These are phyloP conservation scores for Pachypanchax playfairii DNA, from an alignment of 2,113 vertebrate genomes.

Conservation along the genomic window DNA sequence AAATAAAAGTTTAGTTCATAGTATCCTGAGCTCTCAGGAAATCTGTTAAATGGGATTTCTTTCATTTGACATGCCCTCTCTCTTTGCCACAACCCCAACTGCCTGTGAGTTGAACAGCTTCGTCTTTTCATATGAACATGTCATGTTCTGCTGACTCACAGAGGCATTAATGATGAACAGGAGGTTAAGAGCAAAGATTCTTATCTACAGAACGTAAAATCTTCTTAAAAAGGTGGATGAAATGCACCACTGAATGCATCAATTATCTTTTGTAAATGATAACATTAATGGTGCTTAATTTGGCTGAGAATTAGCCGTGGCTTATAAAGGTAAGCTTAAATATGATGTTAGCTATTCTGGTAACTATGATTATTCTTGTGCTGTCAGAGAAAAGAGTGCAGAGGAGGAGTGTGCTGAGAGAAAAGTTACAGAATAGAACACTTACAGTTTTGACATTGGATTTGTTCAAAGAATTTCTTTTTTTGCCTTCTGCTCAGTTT, in stretches of 20 bases:
- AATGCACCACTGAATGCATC: background rate
- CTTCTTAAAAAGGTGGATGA: background rate
- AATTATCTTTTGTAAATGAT: slow-evolving; percentile 8
- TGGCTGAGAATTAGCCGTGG: background rate
- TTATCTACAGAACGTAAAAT: background rate
- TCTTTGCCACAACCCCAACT: background rate
- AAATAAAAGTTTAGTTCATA: background rate
- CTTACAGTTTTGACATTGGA: too few species aligned
- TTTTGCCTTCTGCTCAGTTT: too few species aligned
- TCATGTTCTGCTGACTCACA: background rate
- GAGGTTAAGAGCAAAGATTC: background rate
- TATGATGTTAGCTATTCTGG: background rate
- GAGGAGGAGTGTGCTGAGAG: background rate
- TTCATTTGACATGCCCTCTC: background rate
- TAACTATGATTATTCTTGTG: background rate
- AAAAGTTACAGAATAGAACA: too few species aligned
- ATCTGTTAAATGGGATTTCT: background rate
- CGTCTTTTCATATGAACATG: background rate
- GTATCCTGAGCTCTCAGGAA: background rate
- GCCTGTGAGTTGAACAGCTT: background rate
- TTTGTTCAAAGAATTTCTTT: too few species aligned
- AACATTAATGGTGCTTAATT: background rate
- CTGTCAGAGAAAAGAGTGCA: background rate
- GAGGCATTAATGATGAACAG: background rate
- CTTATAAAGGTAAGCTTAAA: background rate